phyloP scores from a whole-genome alignment of 1,140 invertebrate species.

The Ostrea denselamellosa region DNA sequence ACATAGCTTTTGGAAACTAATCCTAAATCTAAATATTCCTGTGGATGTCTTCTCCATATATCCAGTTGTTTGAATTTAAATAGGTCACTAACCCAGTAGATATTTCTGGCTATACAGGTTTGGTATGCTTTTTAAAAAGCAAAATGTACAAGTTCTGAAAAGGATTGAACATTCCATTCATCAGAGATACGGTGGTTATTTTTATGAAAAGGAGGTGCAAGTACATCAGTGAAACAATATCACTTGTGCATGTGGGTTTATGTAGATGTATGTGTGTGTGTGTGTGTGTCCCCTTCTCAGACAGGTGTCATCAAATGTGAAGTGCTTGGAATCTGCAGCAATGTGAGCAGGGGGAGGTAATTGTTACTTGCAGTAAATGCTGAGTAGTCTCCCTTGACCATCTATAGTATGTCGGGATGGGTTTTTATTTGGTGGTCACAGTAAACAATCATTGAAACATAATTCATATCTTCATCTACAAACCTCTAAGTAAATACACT shows the following conservation, averaged over 20 bases:
- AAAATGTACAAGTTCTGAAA: neutral
- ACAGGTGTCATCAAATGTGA: neutral
- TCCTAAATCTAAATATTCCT: conserved; percentile 9
- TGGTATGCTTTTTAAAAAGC: neutral
- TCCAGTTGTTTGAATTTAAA: conserved; percentile 7
- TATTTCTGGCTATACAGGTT: neutral
- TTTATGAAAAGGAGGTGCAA: neutral
- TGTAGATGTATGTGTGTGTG: neutral
- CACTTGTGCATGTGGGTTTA: neutral
- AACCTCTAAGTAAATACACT: neutral
- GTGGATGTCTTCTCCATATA: neutral
- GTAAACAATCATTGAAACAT: conserved; percentile 1
- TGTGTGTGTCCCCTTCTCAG: neutral
- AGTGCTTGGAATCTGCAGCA: neutral
- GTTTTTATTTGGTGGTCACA: neutral
- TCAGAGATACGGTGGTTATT: neutral
- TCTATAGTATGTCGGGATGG: neutral
- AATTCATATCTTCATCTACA: conserved; percentile 29
- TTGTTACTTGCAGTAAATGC: neutral
- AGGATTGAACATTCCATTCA: neutral
- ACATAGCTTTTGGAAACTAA: neutral
- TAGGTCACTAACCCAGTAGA: neutral
- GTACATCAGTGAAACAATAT: neutral
- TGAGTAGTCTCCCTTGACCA: neutral
- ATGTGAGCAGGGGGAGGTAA: neutral